phyloP scores from a whole-genome alignment of 2,888 invertebrate genomes.

The Thymelicus lineola region DNA sequence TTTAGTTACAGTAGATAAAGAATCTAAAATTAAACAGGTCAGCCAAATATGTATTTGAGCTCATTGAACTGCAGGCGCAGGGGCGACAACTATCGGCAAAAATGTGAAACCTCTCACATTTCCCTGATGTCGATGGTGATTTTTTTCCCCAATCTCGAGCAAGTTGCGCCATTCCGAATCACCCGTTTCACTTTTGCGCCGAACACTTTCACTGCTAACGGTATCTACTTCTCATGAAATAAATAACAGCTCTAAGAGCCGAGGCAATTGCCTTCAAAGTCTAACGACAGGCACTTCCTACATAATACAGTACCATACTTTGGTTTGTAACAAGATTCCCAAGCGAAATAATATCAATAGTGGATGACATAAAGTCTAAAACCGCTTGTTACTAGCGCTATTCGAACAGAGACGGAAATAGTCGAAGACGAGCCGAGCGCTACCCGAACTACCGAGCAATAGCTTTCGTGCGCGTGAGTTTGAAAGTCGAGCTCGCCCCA shows the following conservation, averaged over 20 bases:
- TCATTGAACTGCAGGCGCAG: conserved; percentile 1
- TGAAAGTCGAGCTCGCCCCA: conserved; percentile 61
- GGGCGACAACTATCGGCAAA: conserved; percentile 16
- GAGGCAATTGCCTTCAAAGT: conserved; percentile 37
- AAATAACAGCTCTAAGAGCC: conserved; percentile 53
- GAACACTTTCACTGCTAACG: conserved; percentile 81
- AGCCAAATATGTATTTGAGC: not conserved
- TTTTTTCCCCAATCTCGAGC: conserved; percentile 68
- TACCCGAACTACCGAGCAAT: conserved; percentile 40
- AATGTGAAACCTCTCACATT: conserved; percentile 59
- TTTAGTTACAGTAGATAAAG: not conserved
- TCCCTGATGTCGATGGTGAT: conserved; percentile 56
- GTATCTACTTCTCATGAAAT: conserved; percentile 56
- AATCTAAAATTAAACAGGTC: conserved; percentile 21
- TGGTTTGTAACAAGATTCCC: not conserved
- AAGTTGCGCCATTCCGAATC: conserved; percentile 69
- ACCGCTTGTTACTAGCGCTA: not conserved
- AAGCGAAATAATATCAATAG: conserved; percentile 23
- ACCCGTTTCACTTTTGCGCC: conserved; percentile 80
- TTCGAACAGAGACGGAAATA: conserved; percentile 39
- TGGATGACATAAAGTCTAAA: conserved; percentile 8
- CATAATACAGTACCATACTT: conserved; percentile 31
- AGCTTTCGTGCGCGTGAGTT: conserved; percentile 65
- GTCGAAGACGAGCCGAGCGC: conserved; percentile 56
- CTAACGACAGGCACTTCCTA: conserved; percentile 39